Conservation (phyloP, 2,797 vertebrate genomes). For the Dipus sagitta region DNA sequence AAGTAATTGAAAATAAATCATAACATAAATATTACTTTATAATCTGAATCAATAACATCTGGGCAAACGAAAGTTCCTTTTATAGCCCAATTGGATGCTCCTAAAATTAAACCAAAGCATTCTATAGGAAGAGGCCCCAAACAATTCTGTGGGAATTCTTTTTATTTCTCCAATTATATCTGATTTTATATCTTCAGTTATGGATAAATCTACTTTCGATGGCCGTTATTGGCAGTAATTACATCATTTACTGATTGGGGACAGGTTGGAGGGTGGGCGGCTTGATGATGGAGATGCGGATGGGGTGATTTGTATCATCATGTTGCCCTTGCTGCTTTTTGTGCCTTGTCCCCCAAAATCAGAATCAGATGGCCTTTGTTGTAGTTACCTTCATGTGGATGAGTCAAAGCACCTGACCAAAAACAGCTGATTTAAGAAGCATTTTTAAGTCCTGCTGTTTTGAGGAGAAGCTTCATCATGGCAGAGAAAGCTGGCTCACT, state of each 20-base stretch:
- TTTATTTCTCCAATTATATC: background rate
- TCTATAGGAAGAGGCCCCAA: background rate
- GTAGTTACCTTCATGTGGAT: no score
- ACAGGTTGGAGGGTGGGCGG: background rate
- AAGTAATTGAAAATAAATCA: background rate
- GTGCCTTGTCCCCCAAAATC: background rate
- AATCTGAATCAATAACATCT: background rate
- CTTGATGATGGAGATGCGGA: background rate
- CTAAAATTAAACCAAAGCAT: background rate
- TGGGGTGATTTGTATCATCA: background rate
- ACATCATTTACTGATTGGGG: background rate
- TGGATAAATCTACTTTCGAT: background rate
- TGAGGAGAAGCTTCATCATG: no score
- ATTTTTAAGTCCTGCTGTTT: no score
- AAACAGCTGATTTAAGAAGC: no score
- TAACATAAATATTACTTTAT: background rate
- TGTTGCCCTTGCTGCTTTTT: background rate
- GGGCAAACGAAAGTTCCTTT: background rate
- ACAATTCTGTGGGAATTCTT: background rate
- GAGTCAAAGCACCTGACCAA: no score
- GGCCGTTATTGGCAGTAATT: background rate
- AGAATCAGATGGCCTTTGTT: background rate
- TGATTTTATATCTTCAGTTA: background rate
- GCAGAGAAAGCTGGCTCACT: no score
- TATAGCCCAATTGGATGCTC: background rate